Evolutionary conservation across 30 jellyfish, hydroid and myxozoan genomes (phyloP).

Genomic region (Aurelia coerulea): DNA sequence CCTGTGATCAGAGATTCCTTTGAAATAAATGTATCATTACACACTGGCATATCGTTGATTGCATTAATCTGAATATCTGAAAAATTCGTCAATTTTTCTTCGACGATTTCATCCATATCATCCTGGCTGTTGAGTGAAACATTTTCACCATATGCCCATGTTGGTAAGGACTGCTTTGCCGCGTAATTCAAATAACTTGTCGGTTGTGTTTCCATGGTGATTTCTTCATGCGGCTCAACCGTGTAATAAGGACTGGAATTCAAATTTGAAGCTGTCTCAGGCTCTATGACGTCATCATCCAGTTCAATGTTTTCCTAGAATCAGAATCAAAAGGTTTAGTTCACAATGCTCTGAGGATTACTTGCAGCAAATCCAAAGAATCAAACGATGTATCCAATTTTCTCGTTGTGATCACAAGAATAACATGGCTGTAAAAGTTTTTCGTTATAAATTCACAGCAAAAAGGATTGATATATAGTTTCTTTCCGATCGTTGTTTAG

Average conservation of each 20-base stretch:
- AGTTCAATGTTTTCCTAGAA: slow-evolving; percentile 42
- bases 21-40: neutral
- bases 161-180: slow-evolving; percentile 18
- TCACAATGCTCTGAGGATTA: no score
- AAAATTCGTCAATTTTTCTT: neutral
- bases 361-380: no score
- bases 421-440: no score
- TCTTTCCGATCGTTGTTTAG: no score
- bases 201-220: slow-evolving; percentile 1
- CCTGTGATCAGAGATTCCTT: slow-evolving; percentile 23
- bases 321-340: no score
- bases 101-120: slow-evolving; percentile 40
- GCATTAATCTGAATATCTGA: slow-evolving; percentile 23
- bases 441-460: no score
- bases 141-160: slow-evolving; percentile 66
- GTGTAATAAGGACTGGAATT: slow-evolving; percentile 48
- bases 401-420: no score
- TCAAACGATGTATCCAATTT: no score
- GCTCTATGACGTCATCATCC: neutral
- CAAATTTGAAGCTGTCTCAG: neutral
- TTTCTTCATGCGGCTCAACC: slow-evolving; percentile 55
- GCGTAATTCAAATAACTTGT: slow-evolving; percentile 17
- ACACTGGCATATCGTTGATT: neutral
- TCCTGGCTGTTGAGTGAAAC: slow-evolving; percentile 23
- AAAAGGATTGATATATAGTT: no score